phyloP scores from a whole-genome alignment of 2,888 invertebrate species.

The Acanthosepion esculentum region DNA sequence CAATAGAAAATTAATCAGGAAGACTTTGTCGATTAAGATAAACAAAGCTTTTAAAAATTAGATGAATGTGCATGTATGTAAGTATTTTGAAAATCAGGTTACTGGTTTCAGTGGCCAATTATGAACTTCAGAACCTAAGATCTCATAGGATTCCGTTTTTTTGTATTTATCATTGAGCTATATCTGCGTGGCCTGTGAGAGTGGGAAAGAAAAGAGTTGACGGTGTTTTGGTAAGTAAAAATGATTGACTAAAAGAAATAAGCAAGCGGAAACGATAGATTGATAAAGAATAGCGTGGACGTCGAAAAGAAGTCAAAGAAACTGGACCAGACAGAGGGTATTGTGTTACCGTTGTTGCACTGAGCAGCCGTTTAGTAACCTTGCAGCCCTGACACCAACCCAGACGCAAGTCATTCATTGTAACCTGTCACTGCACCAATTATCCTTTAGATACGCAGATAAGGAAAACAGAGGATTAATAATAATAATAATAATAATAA shows the following conservation, averaged over 20 bases:
- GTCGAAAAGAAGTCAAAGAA: background rate
- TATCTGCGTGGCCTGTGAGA: background rate
- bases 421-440: background rate
- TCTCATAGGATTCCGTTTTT: background rate
- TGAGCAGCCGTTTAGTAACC: background rate
- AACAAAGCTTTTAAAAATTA: no score
- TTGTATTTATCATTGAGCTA: background rate
- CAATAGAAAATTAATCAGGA: no score
- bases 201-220: background rate
- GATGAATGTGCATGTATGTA: no score
- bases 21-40: no score
- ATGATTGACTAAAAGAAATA: conserved; percentile 33
- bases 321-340: background rate
- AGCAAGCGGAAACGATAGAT: conserved; percentile 33
- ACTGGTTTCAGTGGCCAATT: no score
- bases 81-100: no score
- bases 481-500: no score
- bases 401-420: background rate
- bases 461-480: background rate
- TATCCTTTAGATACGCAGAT: conserved; percentile 4
- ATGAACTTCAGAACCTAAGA: no score
- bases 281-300: background rate
- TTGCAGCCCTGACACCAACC: background rate
- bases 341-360: conserved; percentile 33
- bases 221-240: background rate